Base-by-base conservation (phyloP, 2,113 vertebrate genomes). In the Tichodroma muraria region DNA sequence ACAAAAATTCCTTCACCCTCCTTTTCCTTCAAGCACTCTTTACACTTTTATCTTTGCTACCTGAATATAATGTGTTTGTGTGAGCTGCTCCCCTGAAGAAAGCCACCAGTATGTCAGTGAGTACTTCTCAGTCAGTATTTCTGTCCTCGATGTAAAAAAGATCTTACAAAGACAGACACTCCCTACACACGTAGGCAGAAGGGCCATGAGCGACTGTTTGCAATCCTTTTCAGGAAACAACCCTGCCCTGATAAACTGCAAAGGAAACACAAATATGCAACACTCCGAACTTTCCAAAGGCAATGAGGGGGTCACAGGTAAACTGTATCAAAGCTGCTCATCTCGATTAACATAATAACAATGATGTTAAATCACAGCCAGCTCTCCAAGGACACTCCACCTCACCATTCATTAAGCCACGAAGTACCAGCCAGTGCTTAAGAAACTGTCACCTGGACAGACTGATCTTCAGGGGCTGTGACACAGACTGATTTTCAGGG, bases 171-270 rank as follows among this genome's bases (percentile, higher is more conserved):
- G 44, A 44, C 0, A 42, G 13, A 27, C 37, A 30, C 37, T 60
- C 37, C 23, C 24, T 35, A 19, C 22, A 28, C 3, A 3, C 0
- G 5, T 2, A 53, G 68, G 45, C 56, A 80, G 35, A 65, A 72
- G 10, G 31, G 28, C 59, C n/a, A 15, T 0, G 9, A 82, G 45
- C 0, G 2, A 59, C n/a, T 54, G 23, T 5, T 24, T 44, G 30
- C 40, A 35, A 5, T 11, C 16, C 57, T 47, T 33, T 50, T 11
- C 53, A 61, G 61, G 50, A 57, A 90, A 53, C 49, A 76, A 33
- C 4, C 25, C 18, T 19, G 40, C 61, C 8, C 6, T 18, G 7
- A n/a, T 19, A 68, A 94, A 69, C 30, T 35, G n/a, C 59, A 44
- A n/a, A 60, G 31, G 40, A 49, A 90, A 63, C 31, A 40, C 8